phyloP scores from a whole-genome alignment of 2,113 vertebrate genomes.

The Phylloscopus trochiloides region DNA sequence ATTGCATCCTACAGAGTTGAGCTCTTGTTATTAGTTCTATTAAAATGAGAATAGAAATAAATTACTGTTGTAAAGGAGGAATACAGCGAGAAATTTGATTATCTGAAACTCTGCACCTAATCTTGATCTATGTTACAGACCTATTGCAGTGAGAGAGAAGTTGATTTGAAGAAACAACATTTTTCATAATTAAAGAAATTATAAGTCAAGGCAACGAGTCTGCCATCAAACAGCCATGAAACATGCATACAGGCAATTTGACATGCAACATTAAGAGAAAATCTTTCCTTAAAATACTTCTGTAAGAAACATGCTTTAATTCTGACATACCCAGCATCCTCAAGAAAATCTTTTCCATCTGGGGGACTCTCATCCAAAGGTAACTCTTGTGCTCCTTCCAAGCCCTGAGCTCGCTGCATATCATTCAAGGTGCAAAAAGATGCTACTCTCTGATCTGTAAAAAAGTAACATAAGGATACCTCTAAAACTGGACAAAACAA shows the following conservation, averaged over 20 bases:
- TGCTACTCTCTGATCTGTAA: conserved; percentile 88
- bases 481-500: conserved; percentile 16
- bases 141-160: not conserved
- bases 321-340: conserved; percentile 74
- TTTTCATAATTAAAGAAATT: not conserved
- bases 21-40: not conserved
- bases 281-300: not conserved
- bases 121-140: not conserved
- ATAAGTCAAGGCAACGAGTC: not conserved
- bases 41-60: not conserved
- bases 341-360: conserved; percentile 81
- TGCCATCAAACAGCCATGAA: not conserved
- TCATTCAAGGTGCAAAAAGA: conserved; percentile 94
- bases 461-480: not conserved
- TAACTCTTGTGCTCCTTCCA: conserved; percentile 84
- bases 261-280: not conserved
- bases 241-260: not conserved
- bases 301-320: not conserved
- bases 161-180: not conserved
- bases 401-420: conserved; percentile 81
- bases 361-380: conserved; percentile 81
- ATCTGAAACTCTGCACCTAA: not conserved
- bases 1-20: not conserved
- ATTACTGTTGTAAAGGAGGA: not conserved
- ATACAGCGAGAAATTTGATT: not conserved